Conservation (phyloP, 2,888 invertebrate genomes). For the Cerceris ruficornis region DNA sequence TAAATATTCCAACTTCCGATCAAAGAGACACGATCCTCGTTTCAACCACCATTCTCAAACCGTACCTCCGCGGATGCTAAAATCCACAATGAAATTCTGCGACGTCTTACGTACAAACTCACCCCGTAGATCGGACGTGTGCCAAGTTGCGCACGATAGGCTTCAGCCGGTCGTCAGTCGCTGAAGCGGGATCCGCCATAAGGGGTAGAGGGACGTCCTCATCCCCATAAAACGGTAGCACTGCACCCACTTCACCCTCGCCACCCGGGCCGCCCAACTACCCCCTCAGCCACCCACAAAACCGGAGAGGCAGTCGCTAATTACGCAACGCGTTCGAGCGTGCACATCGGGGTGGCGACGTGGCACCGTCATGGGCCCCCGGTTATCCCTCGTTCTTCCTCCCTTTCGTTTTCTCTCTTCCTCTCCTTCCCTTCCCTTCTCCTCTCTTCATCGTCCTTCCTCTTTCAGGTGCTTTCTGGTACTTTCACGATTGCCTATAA, state of each 20-base stretch:
- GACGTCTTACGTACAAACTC: slow-evolving; percentile 34
- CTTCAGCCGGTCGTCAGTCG: slow-evolving; percentile 54
- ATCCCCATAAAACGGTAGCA: slow-evolving; percentile 35
- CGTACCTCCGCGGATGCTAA: no score
- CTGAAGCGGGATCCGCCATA: slow-evolving; percentile 50
- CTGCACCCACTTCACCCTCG: slow-evolving; percentile 60
- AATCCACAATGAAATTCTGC: neutral
- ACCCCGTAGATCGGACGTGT: slow-evolving; percentile 62
- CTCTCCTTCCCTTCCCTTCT: neutral
- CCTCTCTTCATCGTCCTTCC: slow-evolving; percentile 36
- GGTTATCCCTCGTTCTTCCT: slow-evolving; percentile 45
- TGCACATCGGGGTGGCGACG: slow-evolving; percentile 65
- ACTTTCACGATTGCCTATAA: slow-evolving; percentile 62
- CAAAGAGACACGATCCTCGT: no score
- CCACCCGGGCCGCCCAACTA: slow-evolving; percentile 49
- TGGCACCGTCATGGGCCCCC: slow-evolving; percentile 59
- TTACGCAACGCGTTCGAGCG: slow-evolving; percentile 75
- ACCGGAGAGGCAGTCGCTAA: slow-evolving; percentile 73
- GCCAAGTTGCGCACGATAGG: slow-evolving; percentile 55
- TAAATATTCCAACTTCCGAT: no score
- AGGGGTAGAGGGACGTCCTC: slow-evolving; percentile 39
- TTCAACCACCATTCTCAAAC: no score
- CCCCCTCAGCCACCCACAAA: slow-evolving; percentile 64
- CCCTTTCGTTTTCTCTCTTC: slow-evolving; percentile 9
- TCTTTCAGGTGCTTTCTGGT: slow-evolving; percentile 49